phyloP scores from a whole-genome alignment of 1,140 invertebrate species.

The Brachionus sp. region DNA sequence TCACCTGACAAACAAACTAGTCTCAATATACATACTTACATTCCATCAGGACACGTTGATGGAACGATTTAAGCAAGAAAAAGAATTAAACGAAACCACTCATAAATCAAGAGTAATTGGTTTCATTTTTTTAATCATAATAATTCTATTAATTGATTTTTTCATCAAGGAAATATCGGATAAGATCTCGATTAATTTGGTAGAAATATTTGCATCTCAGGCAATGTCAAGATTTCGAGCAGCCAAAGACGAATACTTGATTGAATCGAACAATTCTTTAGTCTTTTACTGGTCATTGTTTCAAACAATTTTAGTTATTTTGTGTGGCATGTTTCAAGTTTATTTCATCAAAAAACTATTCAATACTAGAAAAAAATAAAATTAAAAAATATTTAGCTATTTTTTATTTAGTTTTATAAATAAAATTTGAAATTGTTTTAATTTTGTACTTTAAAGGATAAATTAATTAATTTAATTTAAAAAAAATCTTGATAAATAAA shows the following conservation, averaged over 20 bases:
- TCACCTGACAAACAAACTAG: conserved; percentile 5
- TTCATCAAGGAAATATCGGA: not conserved
- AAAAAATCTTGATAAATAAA: no score
- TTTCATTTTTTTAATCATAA: not conserved
- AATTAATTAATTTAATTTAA: no score
- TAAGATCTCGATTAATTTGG: conserved; percentile 13
- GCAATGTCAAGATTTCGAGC: conserved; percentile 36
- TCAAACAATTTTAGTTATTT: conserved; percentile 30
- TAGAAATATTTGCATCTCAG: conserved; percentile 38
- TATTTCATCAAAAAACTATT: conserved; percentile 41
- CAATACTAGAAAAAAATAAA: not conserved
- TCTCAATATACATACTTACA: conserved; percentile 33
- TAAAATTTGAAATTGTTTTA: not conserved
- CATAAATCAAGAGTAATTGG: not conserved
- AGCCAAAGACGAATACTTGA: conserved; percentile 19
- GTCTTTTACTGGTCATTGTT: conserved; percentile 41
- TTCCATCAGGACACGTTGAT: conserved; percentile 33
- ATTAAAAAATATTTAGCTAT: not conserved
- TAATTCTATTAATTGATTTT: not conserved
- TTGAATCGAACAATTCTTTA: conserved; percentile 23
- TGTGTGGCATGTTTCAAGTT: conserved; percentile 27
- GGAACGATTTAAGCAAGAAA: conserved; percentile 12
- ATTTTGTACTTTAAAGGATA: no score
- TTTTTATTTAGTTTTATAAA: not conserved
- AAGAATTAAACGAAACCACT: conserved; percentile 31